These are phyloP conservation scores for Hycleus cichorii DNA, from an alignment of 1,140 invertebrate species.

Conservation along the genomic window DNA sequence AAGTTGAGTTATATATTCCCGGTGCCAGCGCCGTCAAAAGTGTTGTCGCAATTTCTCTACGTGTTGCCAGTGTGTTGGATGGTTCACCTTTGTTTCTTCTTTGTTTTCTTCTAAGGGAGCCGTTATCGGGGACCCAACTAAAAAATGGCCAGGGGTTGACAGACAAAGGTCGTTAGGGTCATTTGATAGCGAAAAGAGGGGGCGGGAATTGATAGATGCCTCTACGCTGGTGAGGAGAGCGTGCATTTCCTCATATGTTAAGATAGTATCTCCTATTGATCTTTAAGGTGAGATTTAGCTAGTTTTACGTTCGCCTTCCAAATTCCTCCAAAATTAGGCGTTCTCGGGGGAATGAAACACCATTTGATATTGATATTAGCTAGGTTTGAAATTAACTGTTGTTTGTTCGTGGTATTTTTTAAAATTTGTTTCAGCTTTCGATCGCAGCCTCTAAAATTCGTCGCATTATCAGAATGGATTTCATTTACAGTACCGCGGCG, in stretches of 20 bases:
- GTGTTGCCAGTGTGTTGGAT: constrained; percentile 26
- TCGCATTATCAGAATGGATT: too few species aligned
- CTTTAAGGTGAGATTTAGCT: constrained; percentile 28
- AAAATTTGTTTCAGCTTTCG: too few species aligned
- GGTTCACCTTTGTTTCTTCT: constrained; percentile 18
- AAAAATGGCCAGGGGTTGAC: constrained; percentile 38
- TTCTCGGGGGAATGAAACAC: too few species aligned
- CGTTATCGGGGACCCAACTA: constrained; percentile 30
- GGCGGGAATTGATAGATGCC: constrained; percentile 18
- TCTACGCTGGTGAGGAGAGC: constrained; percentile 15
- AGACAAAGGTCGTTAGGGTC: constrained; percentile 24
- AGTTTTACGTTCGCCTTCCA: too few species aligned
- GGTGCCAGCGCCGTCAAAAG: constrained; percentile 35
- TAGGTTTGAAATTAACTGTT: too few species aligned
- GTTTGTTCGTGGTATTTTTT: too few species aligned
- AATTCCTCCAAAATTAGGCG: too few species aligned
- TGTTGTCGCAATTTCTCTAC: constrained; percentile 17
- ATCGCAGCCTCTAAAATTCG: too few species aligned
- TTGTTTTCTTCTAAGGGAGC: constrained; percentile 2
- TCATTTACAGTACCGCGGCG: too few species aligned
- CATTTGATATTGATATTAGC: too few species aligned
- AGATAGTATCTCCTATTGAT: constrained; percentile 20
- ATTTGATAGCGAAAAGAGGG: constrained; percentile 17
- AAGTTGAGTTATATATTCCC: constrained; percentile 33
- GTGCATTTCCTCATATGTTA: constrained; percentile 12